Percentiles rank a stretch among this genome's conserved stretches.
phyloP scores from a whole-genome alignment of 2,113 vertebrate species.

The Seriola dumerili region DNA sequence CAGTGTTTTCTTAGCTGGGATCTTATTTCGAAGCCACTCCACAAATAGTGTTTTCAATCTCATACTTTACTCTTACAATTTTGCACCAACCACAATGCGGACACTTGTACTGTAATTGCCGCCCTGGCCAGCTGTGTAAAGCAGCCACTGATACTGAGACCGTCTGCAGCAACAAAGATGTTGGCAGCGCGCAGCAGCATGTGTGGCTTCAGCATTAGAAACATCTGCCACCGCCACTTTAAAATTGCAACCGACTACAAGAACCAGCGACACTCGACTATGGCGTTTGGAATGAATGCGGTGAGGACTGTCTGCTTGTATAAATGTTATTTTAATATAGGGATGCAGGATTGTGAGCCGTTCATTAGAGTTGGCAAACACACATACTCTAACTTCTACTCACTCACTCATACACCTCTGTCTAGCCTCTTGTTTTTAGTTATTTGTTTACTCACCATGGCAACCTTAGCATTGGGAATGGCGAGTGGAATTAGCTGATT shows the following conservation, averaged over 20 bases:
- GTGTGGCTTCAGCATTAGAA: constrained; percentile 77
- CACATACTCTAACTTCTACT: constrained; percentile 25
- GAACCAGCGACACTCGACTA: constrained; percentile 46
- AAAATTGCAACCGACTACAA: constrained; percentile 50
- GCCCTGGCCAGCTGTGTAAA: constrained; percentile 70
- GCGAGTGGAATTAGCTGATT: constrained; percentile 69
- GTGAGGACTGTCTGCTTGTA: constrained; percentile 61
- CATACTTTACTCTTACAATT: constrained; percentile 35
- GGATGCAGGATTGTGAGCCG: constrained; percentile 44
- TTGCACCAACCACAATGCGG: constrained; percentile 43
- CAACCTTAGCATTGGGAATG: constrained; percentile 55
- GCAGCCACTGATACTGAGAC: constrained; percentile 55
- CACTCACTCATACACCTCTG: constrained; percentile 34
- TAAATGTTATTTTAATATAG: constrained; percentile 75
- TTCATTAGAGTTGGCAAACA: constrained; percentile 61
- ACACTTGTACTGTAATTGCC: constrained; percentile 60
- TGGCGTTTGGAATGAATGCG: constrained; percentile 58
- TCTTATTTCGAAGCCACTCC: constrained; percentile 51
- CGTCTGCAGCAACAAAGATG: constrained; percentile 47
- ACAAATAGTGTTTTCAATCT: constrained; percentile 59
- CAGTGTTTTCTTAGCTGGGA: constrained; percentile 56
- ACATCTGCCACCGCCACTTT: constrained; percentile 66
- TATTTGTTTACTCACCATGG: constrained; percentile 73
- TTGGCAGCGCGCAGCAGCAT: constrained; percentile 51
- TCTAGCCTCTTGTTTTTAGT: constrained; percentile 39